Evolutionary conservation across 2,113 vertebrate genomes (phyloP), one percentile per base, ranked within the genome.

Genomic region (Dryoscopus gambensis): DNA sequence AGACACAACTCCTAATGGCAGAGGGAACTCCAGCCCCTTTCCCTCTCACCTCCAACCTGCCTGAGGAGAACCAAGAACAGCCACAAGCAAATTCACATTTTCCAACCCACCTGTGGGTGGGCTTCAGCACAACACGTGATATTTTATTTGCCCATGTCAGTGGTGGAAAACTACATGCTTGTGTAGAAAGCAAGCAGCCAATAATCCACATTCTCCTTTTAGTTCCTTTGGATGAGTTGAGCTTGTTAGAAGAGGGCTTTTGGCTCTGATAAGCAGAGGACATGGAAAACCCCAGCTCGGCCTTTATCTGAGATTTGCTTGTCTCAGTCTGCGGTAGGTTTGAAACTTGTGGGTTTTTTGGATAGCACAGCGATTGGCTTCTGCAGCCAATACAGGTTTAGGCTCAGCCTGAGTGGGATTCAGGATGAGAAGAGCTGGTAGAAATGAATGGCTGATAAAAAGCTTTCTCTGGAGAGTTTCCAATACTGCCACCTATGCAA

Each of bases 401-500:
- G 52, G 49, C 18, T 78, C 53, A 71, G 33, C 37, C 65, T 42
- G 46, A 91, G 46, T 8, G 22, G 40, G 74, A 91, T 76, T 91
- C 53, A 79, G 68, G 64, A 73, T 49, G 65, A 91, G 69, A 89
- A 82, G 39, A 94, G 37, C 69, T 78, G 64, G 25, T 31, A 85
- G 89, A 89, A 87, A 50, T 19, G 62, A 91, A 68, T 39, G 57
- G 84, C 55, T 49, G 91, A 97, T 76, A 94, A 76, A 95, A 92
- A 85, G 69, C 74, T 94, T 95, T 92, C 53, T 91, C 81, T 95
- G 94, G 89, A 87, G 69, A 25, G 37, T 23, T 84, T 95, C 93
- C 95, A 94, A 19, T 62, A 60, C 37, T 93, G 81, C 91, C 95
- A 97, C 95, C 94, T 87, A 96, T 94, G 49, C 93, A 96, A 91